phyloP scores from a whole-genome alignment of 2,888 invertebrate species.

The Cataglyphis cursor region DNA sequence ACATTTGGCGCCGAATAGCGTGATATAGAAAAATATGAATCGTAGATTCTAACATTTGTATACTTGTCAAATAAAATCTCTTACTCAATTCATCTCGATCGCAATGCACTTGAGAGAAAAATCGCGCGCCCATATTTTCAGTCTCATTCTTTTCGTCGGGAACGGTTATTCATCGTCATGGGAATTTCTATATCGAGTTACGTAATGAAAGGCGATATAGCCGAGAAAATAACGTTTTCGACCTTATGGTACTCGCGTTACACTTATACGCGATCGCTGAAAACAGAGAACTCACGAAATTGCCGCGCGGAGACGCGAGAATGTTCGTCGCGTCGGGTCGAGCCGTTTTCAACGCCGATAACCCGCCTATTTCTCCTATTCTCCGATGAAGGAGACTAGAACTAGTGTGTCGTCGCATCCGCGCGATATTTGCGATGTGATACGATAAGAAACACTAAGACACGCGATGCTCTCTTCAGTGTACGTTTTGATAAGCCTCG shows the following conservation, averaged over 20 bases:
- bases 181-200: constrained; percentile 36
- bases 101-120: background rate
- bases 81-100: background rate
- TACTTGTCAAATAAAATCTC: background rate
- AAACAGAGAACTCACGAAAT: constrained; percentile 28
- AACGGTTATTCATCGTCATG: constrained; percentile 32
- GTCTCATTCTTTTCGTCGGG: constrained; percentile 24
- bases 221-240: constrained; percentile 10
- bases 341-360: constrained; percentile 17
- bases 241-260: constrained; percentile 30
- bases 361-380: background rate
- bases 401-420: background rate
- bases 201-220: constrained; percentile 49
- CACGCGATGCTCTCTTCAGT: background rate
- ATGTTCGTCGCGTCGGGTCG: background rate
- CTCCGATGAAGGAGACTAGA: background rate
- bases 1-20: background rate
- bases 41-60: background rate
- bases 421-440: background rate
- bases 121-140: constrained; percentile 11
- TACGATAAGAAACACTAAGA: background rate
- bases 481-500: constrained; percentile 3
- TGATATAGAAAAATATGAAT: background rate
- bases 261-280: constrained; percentile 20
- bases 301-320: background rate